Base-by-base conservation (phyloP, 2,888 invertebrate species). In the Syrphus vitripennis region DNA sequence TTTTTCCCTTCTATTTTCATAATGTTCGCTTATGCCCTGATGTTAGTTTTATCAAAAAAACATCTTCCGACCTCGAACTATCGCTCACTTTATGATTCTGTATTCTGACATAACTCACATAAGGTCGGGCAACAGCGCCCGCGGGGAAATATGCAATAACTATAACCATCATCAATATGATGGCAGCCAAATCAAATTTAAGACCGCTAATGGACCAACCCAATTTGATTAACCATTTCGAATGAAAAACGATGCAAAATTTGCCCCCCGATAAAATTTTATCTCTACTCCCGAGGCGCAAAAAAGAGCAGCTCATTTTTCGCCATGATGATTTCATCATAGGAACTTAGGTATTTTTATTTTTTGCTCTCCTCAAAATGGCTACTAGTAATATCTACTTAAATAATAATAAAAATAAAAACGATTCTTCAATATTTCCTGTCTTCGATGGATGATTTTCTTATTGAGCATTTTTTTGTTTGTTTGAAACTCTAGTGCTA, bases 301-400 rank as follows among this genome's bases (percentile, higher is more conserved):
- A 3, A 29, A 31, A 57, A 16, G 14, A 3, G 14, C n/a, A 24
- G 21, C 14, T 24, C 40, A 14, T 40, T 29, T 21, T 16, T 24
- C 24, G 14, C 19, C 19, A 14, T 34, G 6, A 19, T 45, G 29
- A 57, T 74, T 50, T 19, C 2, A 14, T 19, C 2, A 14, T 9
- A 31, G 29, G 45, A 21, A 31, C 34, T 9, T n/a, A 37, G n/a
- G n/a, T 6, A 4, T 1, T 50, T 5, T 3, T 48, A 42, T 55
- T 65, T 59, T 48, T 42, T 19, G 67, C n/a, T n/a, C n/a, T n/a
- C n/a, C n/a, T n/a, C n/a, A n/a, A 69, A 76, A 76, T 76, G 76
- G 48, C 31, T 24, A 26, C 37, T 21, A n/a, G 24, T n/a, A 21
- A 48, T 50, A 24, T 3, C 4, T 50, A 50, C 50, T 50, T 26